phyloP scores from a whole-genome alignment of 2,888 invertebrate genomes.

The Dioctria rufipes region DNA sequence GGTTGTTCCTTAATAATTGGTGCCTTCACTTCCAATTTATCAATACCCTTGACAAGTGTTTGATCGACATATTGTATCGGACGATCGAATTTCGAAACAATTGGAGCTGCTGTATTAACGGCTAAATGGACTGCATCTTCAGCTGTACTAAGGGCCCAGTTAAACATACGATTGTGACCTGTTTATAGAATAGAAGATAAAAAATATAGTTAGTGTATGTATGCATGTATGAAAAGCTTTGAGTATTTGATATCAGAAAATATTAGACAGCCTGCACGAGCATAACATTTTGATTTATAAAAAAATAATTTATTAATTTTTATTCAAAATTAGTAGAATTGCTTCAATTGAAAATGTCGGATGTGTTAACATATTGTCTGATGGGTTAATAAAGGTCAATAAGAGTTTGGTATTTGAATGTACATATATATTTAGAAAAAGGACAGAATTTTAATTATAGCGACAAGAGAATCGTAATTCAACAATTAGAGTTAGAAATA shows the following conservation, averaged over 20 bases:
- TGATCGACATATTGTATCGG: slow-evolving; percentile 77
- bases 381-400: no score
- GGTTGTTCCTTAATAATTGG: slow-evolving; percentile 80
- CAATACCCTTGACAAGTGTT: slow-evolving; percentile 78
- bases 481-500: no score
- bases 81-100: slow-evolving; percentile 74
- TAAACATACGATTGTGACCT: slow-evolving; percentile 78
- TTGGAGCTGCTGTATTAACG: slow-evolving; percentile 75
- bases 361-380: background rate
- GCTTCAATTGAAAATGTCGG: slow-evolving; percentile 33
- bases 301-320: slow-evolving; percentile 25
- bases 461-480: no score
- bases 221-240: no score
- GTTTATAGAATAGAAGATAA: slow-evolving; percentile 25
- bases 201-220: background rate
- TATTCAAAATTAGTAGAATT: slow-evolving; percentile 8
- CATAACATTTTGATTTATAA: slow-evolving; percentile 32
- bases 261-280: slow-evolving; percentile 58
- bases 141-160: slow-evolving; percentile 80
- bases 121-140: slow-evolving; percentile 77
- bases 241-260: background rate
- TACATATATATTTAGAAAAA: no score
- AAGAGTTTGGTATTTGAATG: no score
- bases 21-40: slow-evolving; percentile 77
- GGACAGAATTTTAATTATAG: no score